phyloP scores from a whole-genome alignment of 2,797 vertebrate species.

The Sus cebifrons region DNA sequence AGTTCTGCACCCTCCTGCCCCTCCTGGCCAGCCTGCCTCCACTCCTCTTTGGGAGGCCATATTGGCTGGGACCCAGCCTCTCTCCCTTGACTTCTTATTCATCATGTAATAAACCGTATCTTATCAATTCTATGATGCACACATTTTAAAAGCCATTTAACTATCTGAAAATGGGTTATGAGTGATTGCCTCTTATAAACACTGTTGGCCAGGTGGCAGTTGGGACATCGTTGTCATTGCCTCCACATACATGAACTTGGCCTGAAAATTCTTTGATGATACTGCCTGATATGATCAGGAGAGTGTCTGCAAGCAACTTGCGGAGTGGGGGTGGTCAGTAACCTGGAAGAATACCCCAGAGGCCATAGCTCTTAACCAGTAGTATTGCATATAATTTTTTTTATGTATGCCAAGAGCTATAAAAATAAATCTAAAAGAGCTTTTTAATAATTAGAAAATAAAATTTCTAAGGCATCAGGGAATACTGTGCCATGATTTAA shows the following conservation, averaged over 20 bases:
- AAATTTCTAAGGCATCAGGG: constrained; percentile 76
- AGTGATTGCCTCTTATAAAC: constrained; percentile 57
- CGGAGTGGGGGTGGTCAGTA: not conserved
- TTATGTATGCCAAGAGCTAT: constrained; percentile 67
- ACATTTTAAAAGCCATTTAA: constrained; percentile 71
- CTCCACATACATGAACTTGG: not conserved
- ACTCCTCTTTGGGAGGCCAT: not conserved
- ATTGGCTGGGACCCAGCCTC: not conserved
- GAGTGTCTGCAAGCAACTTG: not conserved
- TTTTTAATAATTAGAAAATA: constrained; percentile 83
- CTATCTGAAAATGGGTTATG: constrained; percentile 64
- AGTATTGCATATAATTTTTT: constrained; percentile 71
- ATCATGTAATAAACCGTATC: constrained; percentile 59
- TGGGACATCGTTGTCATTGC: constrained; percentile 58
- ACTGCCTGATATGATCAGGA: constrained; percentile 65
- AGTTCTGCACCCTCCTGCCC: not conserved
- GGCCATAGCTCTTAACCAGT: constrained; percentile 10
- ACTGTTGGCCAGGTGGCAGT: constrained; percentile 44
- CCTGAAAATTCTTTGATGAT: constrained; percentile 56
- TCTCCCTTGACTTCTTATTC: constrained; percentile 59
- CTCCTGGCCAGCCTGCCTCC: not conserved
- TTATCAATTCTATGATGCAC: constrained; percentile 60
- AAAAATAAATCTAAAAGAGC: constrained; percentile 75
- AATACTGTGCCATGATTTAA: constrained; percentile 76
- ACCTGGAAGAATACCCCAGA: constrained; percentile 25